A percentile compares a stretch with the other conserved stretches of the same genome.
These are phyloP conservation scores for Clamator glandarius DNA, from an alignment of 2,797 vertebrate species.

Conservation along the genomic window DNA sequence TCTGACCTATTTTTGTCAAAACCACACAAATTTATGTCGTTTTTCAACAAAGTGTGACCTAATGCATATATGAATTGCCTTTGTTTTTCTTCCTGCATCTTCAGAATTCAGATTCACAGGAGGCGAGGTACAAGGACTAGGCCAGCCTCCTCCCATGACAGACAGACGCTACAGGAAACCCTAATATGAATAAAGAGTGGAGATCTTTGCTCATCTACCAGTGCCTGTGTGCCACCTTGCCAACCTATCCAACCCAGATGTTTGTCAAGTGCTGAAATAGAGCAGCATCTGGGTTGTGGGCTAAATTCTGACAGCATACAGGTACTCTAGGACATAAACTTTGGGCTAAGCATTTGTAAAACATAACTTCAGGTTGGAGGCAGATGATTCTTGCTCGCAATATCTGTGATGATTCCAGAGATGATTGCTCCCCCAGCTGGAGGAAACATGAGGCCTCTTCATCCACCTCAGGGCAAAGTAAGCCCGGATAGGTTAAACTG, in stretches of 20 bases:
- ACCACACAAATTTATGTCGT: background rate
- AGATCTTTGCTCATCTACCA: background rate
- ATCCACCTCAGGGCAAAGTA: background rate
- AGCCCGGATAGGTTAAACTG: background rate
- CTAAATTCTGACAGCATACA: background rate
- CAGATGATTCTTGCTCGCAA: background rate
- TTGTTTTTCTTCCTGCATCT: background rate
- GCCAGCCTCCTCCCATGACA: background rate
- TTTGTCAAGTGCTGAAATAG: background rate
- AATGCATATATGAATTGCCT: background rate
- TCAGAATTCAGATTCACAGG: background rate
- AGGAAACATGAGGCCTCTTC: background rate
- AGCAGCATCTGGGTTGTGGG: background rate
- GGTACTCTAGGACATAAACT: background rate
- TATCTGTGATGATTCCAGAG: background rate
- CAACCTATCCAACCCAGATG: background rate
- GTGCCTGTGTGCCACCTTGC: background rate
- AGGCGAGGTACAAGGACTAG: background rate
- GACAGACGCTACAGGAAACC: background rate
- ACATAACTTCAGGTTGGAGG: background rate
- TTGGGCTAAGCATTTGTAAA: background rate
- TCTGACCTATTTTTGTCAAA: background rate
- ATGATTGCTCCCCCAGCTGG: background rate
- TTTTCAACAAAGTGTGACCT: background rate
- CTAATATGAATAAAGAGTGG: background rate